Evolutionary conservation across 2,888 invertebrate genomes (phyloP).

Genomic region (Clitarchus hookeri): DNA sequence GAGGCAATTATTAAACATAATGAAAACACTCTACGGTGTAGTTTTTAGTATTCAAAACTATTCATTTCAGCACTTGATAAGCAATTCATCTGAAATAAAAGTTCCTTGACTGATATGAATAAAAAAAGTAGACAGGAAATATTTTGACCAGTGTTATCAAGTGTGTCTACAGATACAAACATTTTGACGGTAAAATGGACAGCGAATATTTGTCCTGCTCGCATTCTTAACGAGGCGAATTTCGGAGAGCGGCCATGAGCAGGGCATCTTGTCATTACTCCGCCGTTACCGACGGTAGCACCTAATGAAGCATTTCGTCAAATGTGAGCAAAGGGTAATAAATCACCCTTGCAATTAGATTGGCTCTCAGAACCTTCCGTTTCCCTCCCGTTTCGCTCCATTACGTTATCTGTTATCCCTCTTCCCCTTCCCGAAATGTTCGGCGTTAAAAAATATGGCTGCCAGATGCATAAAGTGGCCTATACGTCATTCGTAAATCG

Average conservation of each 20-base stretch:
- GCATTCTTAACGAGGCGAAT: too few species aligned
- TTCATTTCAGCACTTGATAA: too few species aligned
- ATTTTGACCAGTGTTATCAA: too few species aligned
- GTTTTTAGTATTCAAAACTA: too few species aligned
- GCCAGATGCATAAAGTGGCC: neutral
- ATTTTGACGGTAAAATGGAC: too few species aligned
- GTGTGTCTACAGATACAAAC: too few species aligned
- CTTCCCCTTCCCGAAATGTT: neutral
- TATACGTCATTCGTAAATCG: neutral
- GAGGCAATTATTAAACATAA: too few species aligned
- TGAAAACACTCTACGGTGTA: too few species aligned
- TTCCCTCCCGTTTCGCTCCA: conserved; percentile 1
- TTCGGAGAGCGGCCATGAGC: neutral
- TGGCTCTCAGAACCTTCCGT: neutral
- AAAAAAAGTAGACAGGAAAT: too few species aligned
- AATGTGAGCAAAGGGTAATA: neutral
- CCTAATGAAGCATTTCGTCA: neutral
- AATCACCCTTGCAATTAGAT: neutral
- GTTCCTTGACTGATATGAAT: too few species aligned
- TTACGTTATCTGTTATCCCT: neutral
- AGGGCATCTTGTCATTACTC: neutral
- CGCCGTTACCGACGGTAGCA: neutral
- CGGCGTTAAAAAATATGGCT: neutral
- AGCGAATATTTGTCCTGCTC: too few species aligned
- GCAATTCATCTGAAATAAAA: too few species aligned